A percentile compares a stretch with the other conserved stretches of the same genome.
phyloP scores from a whole-genome alignment of 2,797 vertebrate genomes.

The Bovichtus variegatus region DNA sequence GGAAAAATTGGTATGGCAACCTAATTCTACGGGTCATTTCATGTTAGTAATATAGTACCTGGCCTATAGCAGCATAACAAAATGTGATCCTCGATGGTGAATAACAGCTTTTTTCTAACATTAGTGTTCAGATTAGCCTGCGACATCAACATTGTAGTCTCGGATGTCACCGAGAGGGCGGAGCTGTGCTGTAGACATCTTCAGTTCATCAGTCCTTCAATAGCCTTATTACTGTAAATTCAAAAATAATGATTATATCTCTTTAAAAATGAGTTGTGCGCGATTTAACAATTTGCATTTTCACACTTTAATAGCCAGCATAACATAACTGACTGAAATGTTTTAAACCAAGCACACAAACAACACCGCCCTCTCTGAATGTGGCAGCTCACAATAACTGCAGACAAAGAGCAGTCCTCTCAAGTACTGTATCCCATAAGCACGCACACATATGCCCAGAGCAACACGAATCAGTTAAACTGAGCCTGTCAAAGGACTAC shows the following conservation, averaged over 20 bases:
- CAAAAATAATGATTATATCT: slow-evolving; percentile 1
- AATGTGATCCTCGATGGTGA: background rate
- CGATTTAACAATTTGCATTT: background rate
- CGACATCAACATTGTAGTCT: background rate
- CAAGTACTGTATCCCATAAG: slow-evolving; percentile 7
- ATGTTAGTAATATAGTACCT: background rate
- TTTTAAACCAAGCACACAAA: too few species aligned
- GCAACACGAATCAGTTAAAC: slow-evolving; percentile 58
- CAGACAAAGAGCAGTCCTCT: slow-evolving; percentile 40
- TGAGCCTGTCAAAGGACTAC: slow-evolving; percentile 64
- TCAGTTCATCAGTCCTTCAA: background rate
- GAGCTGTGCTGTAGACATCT: background rate
- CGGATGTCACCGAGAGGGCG: background rate
- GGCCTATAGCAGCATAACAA: slow-evolving; percentile 1
- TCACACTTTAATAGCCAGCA: too few species aligned
- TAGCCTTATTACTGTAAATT: background rate
- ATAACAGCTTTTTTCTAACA: slow-evolving; percentile 9
- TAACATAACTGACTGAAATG: too few species aligned
- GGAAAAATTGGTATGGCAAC: slow-evolving; percentile 1
- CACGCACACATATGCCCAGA: slow-evolving; percentile 30
- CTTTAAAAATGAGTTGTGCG: background rate
- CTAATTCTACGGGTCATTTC: slow-evolving; percentile 13
- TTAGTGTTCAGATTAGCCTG: slow-evolving; percentile 7
- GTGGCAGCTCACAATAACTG: slow-evolving; percentile 12
- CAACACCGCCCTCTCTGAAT: slow-evolving; percentile 21